Evolutionary conservation across 1,140 invertebrate genomes (phyloP), one percentile per base, ranked within the genome.

Genomic region (Belonocnema kinseyi): DNA sequence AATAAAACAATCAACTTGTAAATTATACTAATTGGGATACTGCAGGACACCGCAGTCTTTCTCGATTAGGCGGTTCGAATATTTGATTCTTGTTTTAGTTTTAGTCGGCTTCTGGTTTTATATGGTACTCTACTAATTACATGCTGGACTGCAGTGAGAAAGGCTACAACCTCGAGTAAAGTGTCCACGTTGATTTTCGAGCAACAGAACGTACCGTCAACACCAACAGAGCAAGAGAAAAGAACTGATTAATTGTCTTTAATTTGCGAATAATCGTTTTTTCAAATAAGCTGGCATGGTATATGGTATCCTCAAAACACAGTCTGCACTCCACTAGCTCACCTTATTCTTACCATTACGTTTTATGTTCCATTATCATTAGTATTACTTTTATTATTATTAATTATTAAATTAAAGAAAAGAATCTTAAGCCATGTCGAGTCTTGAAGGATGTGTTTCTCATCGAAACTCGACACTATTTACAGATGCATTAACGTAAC

Each of bases 261-360:
- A 88, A 89, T 88, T 83, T 85, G 85, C 83, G 58, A 84, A 85
- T 84, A 86, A 88, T 86, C 75, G 61, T 82, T 88, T 81, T n/a
- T 85, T 87, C 85, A 88, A 86, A 88, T 82, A 90, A 89, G 86
- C 86, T 90, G 88, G 87, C 87, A 87, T 89, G 86, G 87, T 87
- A 85, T 90, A 86, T 91, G 89, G 88, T 91, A 91, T 91, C 90
- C 90, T 90, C 90, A 89, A 91, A 91, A 91, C 90, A 91, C 90
- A 91, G 90, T 91, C 89, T 91, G 90, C 90, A 91, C 90, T 91
- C 90, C 90, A 91, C 90, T 91, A 91, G 90, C 88, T 91, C 87
- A 90, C 88, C 88, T 90, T 88, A 81, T 90, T 89, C 87, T 90
- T 90, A 90, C 83, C 83, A 86, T 88, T 89, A 88, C 83, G 86